These are phyloP conservation scores for Scyliorhinus canicula DNA, from an alignment of 2,797 vertebrate genomes.

Conservation along the genomic window DNA sequence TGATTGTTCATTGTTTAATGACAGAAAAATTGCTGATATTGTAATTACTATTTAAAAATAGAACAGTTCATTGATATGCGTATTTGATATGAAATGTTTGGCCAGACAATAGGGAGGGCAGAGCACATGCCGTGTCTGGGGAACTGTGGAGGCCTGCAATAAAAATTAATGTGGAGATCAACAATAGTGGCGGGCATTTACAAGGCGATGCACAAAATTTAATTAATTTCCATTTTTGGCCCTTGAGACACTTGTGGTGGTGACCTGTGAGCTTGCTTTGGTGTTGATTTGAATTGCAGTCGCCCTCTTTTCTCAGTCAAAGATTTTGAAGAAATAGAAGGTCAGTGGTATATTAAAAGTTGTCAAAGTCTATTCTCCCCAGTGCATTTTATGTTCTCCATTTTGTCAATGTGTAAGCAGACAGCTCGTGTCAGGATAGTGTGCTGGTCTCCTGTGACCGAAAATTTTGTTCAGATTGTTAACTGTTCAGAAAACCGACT, in stretches of 20 bases:
- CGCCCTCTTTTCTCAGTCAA: constrained; percentile 65
- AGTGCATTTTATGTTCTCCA: constrained; percentile 39
- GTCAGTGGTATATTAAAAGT: constrained; percentile 58
- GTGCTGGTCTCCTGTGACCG: constrained; percentile 7
- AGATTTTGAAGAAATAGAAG: constrained; percentile 59
- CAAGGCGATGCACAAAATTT: constrained; percentile 82
- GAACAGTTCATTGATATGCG: constrained; percentile 91
- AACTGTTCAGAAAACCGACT: constrained; percentile 10
- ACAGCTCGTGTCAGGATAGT: constrained; percentile 30
- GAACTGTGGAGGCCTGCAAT: constrained; percentile 77
- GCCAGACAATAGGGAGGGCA: constrained; percentile 84
- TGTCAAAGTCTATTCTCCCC: constrained; percentile 63
- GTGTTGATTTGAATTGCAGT: constrained; percentile 70
- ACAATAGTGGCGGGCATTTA: constrained; percentile 85
- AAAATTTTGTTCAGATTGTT: constrained; percentile 30
- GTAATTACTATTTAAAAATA: constrained; percentile 97
- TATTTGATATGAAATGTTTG: constrained; percentile 72
- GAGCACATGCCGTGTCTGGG: constrained; percentile 67
- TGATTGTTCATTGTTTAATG: constrained; percentile 83
- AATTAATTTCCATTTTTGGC: constrained; percentile 97
- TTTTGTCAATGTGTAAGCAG: constrained; percentile 31
- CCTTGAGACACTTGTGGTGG: constrained; percentile 68
- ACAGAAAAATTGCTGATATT: constrained; percentile 88
- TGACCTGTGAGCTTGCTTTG: constrained; percentile 65
- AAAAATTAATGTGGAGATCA: constrained; percentile 79